Percentiles rank a stretch among this genome's conserved stretches.
Evolutionary conservation across 2,888 invertebrate species (phyloP).

Genomic region (Glyphotaelius pellucidus): DNA sequence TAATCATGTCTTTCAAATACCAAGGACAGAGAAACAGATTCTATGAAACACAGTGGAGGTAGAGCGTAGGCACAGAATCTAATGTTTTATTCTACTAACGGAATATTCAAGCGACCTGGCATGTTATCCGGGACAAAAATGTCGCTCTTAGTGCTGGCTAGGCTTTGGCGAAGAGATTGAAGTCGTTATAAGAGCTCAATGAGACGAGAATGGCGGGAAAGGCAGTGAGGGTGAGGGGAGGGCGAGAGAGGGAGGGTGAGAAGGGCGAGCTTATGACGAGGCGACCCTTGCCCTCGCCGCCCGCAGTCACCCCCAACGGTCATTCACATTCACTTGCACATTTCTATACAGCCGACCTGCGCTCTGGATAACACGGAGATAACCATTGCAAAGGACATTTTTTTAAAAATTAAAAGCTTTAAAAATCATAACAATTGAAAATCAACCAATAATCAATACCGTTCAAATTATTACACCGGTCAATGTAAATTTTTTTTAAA

Average conservation of each 20-base stretch:
- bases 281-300: slow-evolving; percentile 2
- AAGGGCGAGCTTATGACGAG: neutral
- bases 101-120: neutral
- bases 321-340: neutral
- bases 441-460: no score
- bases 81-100: neutral
- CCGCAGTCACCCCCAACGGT: neutral
- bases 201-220: neutral
- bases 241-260: neutral
- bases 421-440: no score
- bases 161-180: neutral
- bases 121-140: neutral
- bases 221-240: no score
- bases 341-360: neutral
- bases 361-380: neutral
- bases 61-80: neutral
- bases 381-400: neutral
- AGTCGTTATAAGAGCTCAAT: neutral
- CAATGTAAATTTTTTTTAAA: neutral
- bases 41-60: neutral
- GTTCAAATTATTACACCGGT: neutral
- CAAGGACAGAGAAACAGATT: neutral
- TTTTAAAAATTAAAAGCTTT: neutral
- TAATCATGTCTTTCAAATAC: neutral
- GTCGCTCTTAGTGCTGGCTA: neutral